Evolutionary conservation across 2,797 vertebrate species (phyloP), one percentile per base, ranked within the genome.

Genomic region (Pseudomugil gertrudae): DNA sequence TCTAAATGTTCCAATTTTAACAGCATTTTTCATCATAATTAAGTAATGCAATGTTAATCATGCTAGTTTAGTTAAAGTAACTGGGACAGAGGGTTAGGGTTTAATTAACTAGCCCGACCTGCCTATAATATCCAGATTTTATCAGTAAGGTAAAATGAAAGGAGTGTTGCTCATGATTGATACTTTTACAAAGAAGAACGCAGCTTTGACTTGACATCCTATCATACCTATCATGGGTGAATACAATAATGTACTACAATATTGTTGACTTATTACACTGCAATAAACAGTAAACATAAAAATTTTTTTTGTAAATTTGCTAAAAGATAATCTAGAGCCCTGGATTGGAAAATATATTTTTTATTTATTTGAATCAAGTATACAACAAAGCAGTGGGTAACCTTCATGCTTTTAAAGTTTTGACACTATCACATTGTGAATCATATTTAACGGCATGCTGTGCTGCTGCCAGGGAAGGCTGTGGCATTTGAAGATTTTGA

Each of bases 401-500:
- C 74, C 51, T 53, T 72, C 9, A 19, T 66, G 26, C 19, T 63
- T 72, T 76, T 67, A 65, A 74, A 60, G 24, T 76, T 73, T 73
- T 72, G 69, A 84, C 45, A 77, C 60, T 32, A 53, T 63, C 47
- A 69, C 21, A 26, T 67, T 71, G 36, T 69, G 57, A 76, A 71
- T 80, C 43, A 17, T 63, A 30, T 74, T 65, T 69, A 63, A 75
- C 79, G n/a, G 21, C 43, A 72, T 27, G 45, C 60, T 55, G 43
- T 58, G 33, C 27, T 17, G 23, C 53, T 74, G 50, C 45, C 32
- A 13, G 57, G 59, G 40, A 27, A 69, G 65, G 47, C 43, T 63
- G 29, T 65, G 70, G 21, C 57, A 68, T 85, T 76, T 79, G 36
- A 79, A 62, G 29, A 33, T 40, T 79, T 76, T 75, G 2, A 36